These are phyloP conservation scores for Hyphantria cunea DNA, from an alignment of 1,140 invertebrate genomes.

Conservation along the genomic window DNA sequence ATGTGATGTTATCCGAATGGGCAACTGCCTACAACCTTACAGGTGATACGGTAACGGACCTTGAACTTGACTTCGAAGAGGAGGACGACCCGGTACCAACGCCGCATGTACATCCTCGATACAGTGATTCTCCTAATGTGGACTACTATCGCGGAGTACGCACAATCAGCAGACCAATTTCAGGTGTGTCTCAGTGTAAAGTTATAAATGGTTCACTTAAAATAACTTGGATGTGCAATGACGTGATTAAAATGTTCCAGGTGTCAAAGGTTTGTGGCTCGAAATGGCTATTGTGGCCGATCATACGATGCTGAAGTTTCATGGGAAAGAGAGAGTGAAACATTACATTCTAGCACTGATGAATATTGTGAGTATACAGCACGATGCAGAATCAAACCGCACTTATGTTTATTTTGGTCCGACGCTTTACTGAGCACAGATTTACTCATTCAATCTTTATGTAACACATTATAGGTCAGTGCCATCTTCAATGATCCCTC, in stretches of 20 bases:
- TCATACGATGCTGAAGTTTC: conserved; percentile 86
- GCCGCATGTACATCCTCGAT: conserved; percentile 52
- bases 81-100: conserved; percentile 41
- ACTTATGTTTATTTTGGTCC: conserved; percentile 22
- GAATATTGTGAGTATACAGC: conserved; percentile 88
- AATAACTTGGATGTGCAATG: conserved; percentile 36
- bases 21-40: conserved; percentile 65
- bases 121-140: conserved; percentile 46
- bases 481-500: conserved; percentile 88
- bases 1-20: conserved; percentile 57
- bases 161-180: conserved; percentile 58
- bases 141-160: conserved; percentile 56
- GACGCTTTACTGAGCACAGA: conserved; percentile 48
- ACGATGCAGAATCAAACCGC: conserved; percentile 28
- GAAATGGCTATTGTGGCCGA: conserved; percentile 88
- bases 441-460: conserved; percentile 58
- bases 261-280: conserved; percentile 82
- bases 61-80: conserved; percentile 70
- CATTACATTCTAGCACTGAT: conserved; percentile 89
- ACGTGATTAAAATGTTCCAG: conserved; percentile 61
- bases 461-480: conserved; percentile 84
- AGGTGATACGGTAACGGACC: conserved; percentile 65
- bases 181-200: conserved; percentile 58
- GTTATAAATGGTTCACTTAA: conserved; percentile 9
- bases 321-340: conserved; percentile 85